Percentiles rank a stretch among this genome's conserved stretches.
These are phyloP conservation scores for Agapornis roseicollis DNA, from an alignment of 2,113 vertebrate species.

Conservation along the genomic window DNA sequence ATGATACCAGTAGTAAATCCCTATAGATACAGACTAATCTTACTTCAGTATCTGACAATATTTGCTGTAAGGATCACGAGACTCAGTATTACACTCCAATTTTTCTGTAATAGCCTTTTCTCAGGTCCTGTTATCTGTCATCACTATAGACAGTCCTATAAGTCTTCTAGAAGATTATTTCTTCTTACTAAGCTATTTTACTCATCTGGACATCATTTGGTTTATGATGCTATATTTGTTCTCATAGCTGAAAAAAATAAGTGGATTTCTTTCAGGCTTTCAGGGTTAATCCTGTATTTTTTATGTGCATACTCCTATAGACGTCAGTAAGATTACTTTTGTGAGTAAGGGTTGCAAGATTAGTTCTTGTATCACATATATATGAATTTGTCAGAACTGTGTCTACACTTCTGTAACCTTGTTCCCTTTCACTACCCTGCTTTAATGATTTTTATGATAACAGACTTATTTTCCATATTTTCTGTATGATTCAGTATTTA, in stretches of 20 bases:
- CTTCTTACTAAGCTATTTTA: conserved; percentile 9
- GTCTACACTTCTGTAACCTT: not conserved
- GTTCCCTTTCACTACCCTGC: not conserved
- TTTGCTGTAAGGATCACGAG: not conserved
- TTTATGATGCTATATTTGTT: conserved; percentile 13
- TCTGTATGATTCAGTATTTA: not conserved
- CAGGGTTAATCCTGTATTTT: not conserved
- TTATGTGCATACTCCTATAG: not conserved
- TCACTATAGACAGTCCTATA: not conserved
- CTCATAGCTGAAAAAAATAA: not conserved
- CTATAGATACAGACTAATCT: not conserved
- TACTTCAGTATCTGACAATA: not conserved
- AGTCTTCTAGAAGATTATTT: not conserved
- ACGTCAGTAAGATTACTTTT: not conserved
- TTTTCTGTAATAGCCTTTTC: not conserved
- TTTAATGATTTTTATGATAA: not conserved
- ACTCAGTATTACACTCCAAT: not conserved
- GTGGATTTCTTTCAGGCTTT: not conserved
- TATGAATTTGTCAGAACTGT: not conserved
- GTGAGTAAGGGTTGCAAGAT: not conserved
- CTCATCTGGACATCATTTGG: not conserved
- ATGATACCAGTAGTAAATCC: not conserved
- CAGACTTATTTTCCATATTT: not conserved
- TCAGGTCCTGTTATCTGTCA: conserved; percentile 1
- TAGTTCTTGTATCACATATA: not conserved